Base-by-base conservation (phyloP, 2,888 invertebrate species). In the Dolomedes plantarius region DNA sequence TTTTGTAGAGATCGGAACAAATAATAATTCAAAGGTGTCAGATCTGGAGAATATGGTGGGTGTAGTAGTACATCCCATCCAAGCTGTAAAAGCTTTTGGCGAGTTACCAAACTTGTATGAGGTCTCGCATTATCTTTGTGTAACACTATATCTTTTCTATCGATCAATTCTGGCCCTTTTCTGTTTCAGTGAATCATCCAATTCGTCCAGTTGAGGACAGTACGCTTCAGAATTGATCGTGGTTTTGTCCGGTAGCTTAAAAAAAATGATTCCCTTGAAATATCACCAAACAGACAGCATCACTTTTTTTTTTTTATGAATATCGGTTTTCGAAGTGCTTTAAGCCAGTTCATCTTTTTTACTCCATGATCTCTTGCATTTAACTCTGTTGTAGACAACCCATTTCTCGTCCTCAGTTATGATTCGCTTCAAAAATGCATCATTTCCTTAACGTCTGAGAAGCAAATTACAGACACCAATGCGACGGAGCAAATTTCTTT, bases 381-480 rank as follows among this genome's bases (percentile, higher is more conserved):
- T n/a, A n/a, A n/a, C n/a, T n/a, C n/a, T 86, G 36, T 68, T 62
- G 39, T 75, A 67, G 19, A 75, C 50, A 62, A 80, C 64, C 75
- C 80, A 86, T 56, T 74, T 75, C 36, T 86, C 80, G 50, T 75
- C 69, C 31, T 69, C 28, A 3, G 62, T 86, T n/a, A 86, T 68
- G 46, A 80, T 56, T 0, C 56, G 64, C 1, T 65, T 36, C 0
- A 80, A 32, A 86, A 75, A 27, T 64, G 6, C 19, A 64, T 64
- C 64, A 3, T 28, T 64, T 64, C 64, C 27, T 19, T 19, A 23
- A 64, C 6, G 64, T 27, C 27, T 64, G 27, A 27, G 28, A 64
- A 64, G 19, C 0, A 27, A 64, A 27, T 64, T 27, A 64, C 27
- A 27, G 19, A 64, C 27, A 19, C 27, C 64, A 28, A 64, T 13